phyloP scores from a whole-genome alignment of 2,113 vertebrate genomes.

The Nerophis lumbriciformis region DNA sequence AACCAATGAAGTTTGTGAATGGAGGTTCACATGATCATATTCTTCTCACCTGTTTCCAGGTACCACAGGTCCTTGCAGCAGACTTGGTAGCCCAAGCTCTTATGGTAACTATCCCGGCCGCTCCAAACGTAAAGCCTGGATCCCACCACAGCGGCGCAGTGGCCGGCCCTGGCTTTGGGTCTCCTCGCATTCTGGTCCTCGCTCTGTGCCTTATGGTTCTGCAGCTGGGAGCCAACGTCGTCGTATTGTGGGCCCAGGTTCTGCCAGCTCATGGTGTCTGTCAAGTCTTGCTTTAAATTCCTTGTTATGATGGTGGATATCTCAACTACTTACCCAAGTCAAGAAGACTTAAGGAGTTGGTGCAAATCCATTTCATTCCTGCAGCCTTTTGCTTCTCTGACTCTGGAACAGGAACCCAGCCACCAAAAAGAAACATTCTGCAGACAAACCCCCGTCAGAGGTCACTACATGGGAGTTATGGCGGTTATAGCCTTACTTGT shows the following conservation, averaged over 20 bases:
- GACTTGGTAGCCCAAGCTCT: conserved; percentile 93
- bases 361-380: conserved; percentile 89
- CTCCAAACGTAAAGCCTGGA: conserved; percentile 96
- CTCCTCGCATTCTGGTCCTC: conserved; percentile 77
- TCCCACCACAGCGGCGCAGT: conserved; percentile 84
- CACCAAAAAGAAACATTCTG: conserved; percentile 97
- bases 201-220: conserved; percentile 70
- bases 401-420: conserved; percentile 86
- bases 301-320: background rate
- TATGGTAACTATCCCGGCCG: conserved; percentile 90
- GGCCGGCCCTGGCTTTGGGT: conserved; percentile 87
- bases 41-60: conserved; percentile 89
- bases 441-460: conserved; percentile 26
- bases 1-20: too few relatives aligned
- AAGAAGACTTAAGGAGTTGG: conserved; percentile 82
- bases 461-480: background rate
- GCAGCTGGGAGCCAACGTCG: conserved; percentile 64
- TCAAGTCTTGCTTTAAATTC: background rate
- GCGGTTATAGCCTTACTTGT: conserved; percentile 76
- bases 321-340: conserved; percentile 81
- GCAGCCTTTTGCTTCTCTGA: conserved; percentile 64
- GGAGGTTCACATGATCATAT: background rate
- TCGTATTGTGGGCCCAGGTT: conserved; percentile 78
- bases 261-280: conserved; percentile 87
- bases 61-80: conserved; percentile 99